Evolutionary conservation across 2,888 invertebrate species (phyloP).

Genomic region (Lucinisca nassula): DNA sequence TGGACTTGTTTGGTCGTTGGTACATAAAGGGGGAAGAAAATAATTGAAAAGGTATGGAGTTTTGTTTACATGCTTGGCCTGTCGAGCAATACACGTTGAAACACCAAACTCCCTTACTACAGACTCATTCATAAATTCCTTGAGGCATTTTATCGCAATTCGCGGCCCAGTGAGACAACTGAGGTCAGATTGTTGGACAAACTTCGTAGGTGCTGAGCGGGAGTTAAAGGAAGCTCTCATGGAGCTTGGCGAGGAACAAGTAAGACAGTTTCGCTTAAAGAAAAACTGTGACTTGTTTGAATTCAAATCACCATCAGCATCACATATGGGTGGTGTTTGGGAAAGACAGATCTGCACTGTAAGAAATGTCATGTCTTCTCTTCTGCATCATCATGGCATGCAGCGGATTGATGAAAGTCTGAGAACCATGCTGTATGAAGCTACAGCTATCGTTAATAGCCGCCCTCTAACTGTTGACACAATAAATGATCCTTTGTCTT

Average conservation of each 20-base stretch:
- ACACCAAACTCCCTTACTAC: constrained; percentile 34
- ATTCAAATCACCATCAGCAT: constrained; percentile 70
- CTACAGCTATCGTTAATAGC: constrained; percentile 13
- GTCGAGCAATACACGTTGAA: constrained; percentile 54
- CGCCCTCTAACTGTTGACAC: constrained; percentile 52
- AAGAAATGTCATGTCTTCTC: constrained; percentile 59
- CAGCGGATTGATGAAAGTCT: constrained; percentile 53
- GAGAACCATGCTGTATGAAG: constrained; percentile 65
- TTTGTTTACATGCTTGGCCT: constrained; percentile 50
- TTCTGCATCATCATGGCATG: constrained; percentile 28
- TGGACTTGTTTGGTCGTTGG: constrained; percentile 30
- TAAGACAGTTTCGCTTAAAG: constrained; percentile 30
- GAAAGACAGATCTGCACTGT: constrained; percentile 74
- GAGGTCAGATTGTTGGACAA: constrained; percentile 60
- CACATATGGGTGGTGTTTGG: constrained; percentile 76
- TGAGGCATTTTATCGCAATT: constrained; percentile 47
- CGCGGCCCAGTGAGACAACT: constrained; percentile 45
- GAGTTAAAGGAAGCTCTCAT: constrained; percentile 40
- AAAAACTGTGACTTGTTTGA: constrained; percentile 5
- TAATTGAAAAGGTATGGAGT: constrained; percentile 42
- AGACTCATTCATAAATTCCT: constrained; percentile 52
- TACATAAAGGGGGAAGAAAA: constrained; percentile 25
- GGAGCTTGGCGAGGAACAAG: constrained; percentile 6
- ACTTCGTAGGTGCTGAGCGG: constrained; percentile 55
- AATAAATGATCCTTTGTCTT: constrained; percentile 21